Conservation (phyloP, 1,140 invertebrate species). For the Drosophila oshimai region DNA sequence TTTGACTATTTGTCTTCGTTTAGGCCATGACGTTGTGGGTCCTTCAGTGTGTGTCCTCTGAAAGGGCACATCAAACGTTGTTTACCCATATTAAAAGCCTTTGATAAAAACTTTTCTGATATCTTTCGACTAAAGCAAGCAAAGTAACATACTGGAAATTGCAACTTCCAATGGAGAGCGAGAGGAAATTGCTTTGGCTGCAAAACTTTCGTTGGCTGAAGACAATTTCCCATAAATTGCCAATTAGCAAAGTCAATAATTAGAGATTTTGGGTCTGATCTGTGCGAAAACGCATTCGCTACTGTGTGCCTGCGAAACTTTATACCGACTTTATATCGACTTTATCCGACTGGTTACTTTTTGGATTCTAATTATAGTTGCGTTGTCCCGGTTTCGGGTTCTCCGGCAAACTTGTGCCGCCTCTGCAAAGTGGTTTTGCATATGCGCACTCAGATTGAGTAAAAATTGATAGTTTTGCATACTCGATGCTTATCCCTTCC, state of each 20-base stretch:
- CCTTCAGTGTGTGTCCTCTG: constrained; percentile 14
- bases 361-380: constrained; percentile 44
- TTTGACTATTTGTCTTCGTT: constrained; percentile 69
- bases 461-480: constrained; percentile 47
- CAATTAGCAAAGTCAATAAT: constrained; percentile 59
- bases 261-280: constrained; percentile 29
- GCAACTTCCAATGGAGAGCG: background rate
- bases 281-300: constrained; percentile 11
- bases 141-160: constrained; percentile 24
- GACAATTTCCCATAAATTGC: constrained; percentile 56
- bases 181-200: constrained; percentile 48
- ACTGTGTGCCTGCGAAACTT: constrained; percentile 8
- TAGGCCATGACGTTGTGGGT: constrained; percentile 22
- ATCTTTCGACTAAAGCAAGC: constrained; percentile 19
- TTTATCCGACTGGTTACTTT: constrained; percentile 28
- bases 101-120: constrained; percentile 44
- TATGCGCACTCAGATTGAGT: constrained; percentile 17
- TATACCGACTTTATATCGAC: constrained; percentile 8
- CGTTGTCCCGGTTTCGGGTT: constrained; percentile 1
- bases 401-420: constrained; percentile 22
- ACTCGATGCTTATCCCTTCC: constrained; percentile 16
- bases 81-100: constrained; percentile 37
- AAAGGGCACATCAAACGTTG: constrained; percentile 29
- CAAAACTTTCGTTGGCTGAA: constrained; percentile 42
- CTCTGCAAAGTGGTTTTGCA: constrained; percentile 25